Evolutionary conservation across 2,888 invertebrate genomes (phyloP), one percentile per base, ranked within the genome.

Genomic region (Schrankia costaestrigalis): DNA sequence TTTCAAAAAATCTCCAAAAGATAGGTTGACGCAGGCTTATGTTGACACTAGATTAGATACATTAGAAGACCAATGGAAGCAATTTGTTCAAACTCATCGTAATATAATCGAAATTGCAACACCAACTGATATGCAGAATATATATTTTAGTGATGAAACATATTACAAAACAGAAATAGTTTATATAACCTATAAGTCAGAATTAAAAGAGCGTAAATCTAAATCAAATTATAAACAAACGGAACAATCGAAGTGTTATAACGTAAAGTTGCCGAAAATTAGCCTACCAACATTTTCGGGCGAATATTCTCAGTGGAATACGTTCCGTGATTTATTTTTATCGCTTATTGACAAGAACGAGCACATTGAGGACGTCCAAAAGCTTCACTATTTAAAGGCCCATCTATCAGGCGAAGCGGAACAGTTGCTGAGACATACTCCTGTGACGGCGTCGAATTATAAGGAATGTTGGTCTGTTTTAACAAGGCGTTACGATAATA

Each of bases 1-100:
- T 13, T 32, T 18, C n/a, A 32, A 32, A 19, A 32, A 32, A 13
- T 32, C 31, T 0, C 31, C 31, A 1, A 26, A 32, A 26, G 31
- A 32, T 8, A 9, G 31, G 2, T 12, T 25, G 7, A 32, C 31
- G 2, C 11, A 7, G 3, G 1, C 18, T 1, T 32, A 32, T 13
- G 1, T 32, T 3, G n/a, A 17, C 18, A 29, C 22, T 1, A 13
- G 29, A 14, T 14, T 29, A 22, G 29, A 29, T 14, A 2, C 21
- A 1, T 22, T 32, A 26, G 26, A 32, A 13, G 10, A 12, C 2
- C 26, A 32, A 1, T 32, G 31, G 31, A 32, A 12, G 3, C 5
- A 9, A 7, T 32, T 26, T 13, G 7, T 2, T 5, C 8, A 26
- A 6, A 26, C 25, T 1, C 31, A 32, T 18, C n/a, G 19, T 6